Base-by-base conservation (phyloP, 2,797 vertebrate genomes). In the Sus cebifrons region DNA sequence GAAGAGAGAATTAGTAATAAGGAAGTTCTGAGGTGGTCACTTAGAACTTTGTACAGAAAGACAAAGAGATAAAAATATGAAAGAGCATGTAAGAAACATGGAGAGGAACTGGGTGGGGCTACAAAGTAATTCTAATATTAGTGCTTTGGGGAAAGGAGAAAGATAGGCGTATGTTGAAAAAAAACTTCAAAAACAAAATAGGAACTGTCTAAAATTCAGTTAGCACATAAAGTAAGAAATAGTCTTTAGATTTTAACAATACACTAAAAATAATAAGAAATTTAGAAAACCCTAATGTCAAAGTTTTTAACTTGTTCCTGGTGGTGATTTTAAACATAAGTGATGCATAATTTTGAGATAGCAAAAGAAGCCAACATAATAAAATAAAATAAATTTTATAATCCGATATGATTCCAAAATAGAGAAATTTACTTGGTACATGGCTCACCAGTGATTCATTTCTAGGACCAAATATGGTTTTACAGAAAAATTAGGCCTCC, bases 211-310 rank as follows among this genome's bases (percentile, higher is more conserved):
- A 64, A 60, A 87, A 13, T 58, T 71, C 58, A 58, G 52, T 74
- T 60, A 74, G 18, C 21, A 65, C 60, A 14, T 68, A n/a, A 93
- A 81, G 25, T 32, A 40, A 84, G n/a, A 96, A 70, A 79, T n/a
- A 29, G 16, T 52, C 40, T 95, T 85, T 60, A 81, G 54, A 93
- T 85, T 97, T 89, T 54, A 60, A 68, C 58, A 73, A 71, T 49
- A 21, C 40, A 77, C 85, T 82, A 78, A 79, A 93, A 88, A 95
- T 91, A 92, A 84, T 32, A 83, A 78, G 68, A 93, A 81, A 18
- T 89, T 88, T 73, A 81, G n/a, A 65, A 95, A 94, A 49, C 12
- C 11, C 49, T 17, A 52, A 60, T 65, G 12, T 85, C 64, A 95
- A 82, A 75, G 3, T 25, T 74, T 87, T 92, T 20, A 78, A 52